Evolutionary conservation across 2,113 vertebrate species (phyloP).

Genomic region (Condylura cristata): DNA sequence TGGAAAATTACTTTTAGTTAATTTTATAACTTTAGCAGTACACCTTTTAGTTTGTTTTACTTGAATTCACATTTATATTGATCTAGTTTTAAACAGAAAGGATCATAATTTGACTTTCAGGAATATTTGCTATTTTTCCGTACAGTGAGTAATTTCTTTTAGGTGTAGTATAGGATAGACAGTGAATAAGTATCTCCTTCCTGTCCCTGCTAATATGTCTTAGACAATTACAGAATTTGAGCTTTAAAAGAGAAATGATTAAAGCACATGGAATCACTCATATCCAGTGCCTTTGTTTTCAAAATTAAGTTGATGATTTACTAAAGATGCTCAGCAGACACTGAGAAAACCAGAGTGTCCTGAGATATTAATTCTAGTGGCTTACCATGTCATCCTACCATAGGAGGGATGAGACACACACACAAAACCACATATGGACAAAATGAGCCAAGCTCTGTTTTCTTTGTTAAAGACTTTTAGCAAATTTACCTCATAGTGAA

Average conservation of each 20-base stretch:
- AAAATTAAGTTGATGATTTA: conserved; percentile 66
- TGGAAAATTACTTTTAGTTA: background rate
- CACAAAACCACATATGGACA: background rate
- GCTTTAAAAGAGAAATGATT: conserved; percentile 10
- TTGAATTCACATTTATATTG: background rate
- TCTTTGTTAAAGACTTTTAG: conserved; percentile 67
- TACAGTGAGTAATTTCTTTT: background rate
- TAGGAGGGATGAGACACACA: background rate
- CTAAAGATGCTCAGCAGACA: conserved; percentile 35
- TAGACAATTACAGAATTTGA: background rate
- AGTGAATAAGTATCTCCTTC: background rate
- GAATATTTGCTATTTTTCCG: background rate
- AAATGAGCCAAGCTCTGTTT: background rate
- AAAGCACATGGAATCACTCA: conserved; percentile 34
- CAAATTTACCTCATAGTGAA: conserved; percentile 71
- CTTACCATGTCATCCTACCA: conserved; percentile 48
- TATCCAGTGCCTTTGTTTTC: conserved; percentile 45
- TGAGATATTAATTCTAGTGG: conserved; percentile 54
- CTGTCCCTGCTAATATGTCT: background rate
- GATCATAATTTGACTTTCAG: conserved; percentile 29
- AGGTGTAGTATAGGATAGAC: background rate
- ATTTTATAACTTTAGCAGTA: background rate
- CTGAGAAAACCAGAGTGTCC: conserved; percentile 40
- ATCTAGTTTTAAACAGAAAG: background rate
- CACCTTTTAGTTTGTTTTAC: background rate